Evolutionary conservation across 2,888 invertebrate species (phyloP), one percentile per base, ranked within the genome.

Genomic region (Schrankia costaestrigalis): DNA sequence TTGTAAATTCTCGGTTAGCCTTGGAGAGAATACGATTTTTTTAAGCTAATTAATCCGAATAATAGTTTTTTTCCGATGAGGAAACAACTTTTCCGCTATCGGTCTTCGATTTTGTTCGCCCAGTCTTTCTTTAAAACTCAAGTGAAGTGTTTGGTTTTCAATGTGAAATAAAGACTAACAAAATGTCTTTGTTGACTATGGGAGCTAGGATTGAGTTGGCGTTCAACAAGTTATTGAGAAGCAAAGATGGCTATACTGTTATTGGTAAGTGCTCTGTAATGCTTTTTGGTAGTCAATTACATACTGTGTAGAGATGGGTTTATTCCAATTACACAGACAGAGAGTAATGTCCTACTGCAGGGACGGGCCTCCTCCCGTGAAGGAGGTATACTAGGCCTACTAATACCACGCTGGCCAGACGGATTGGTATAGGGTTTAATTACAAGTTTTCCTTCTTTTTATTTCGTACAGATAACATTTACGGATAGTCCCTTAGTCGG

Each of bases 191-290:
- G 3, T 3, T 49, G 6, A 54, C 43, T 11, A 63, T 78, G 47
- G 66, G 64, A 12, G 48, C 63, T 0, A 53, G 30, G 0, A 40
- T 83, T 9, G 80, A 78, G 30, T 48, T 71, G 18, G 54, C 63
- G 1, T 35, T 83, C 3, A 71, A 72, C 18, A 80, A 75, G 40
- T 58, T 65, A 8, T 64, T 69, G 52, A 68, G 72, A 46, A 74
- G 64, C 41, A 56, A 75, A 55, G 62, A 78, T 13, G 85, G 85
- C 46, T 85, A 85, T 24, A 66, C 61, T 0, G 65, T 75, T 11
- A 57, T 85, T 35, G 84, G 85, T 85, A 71, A 66, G 47, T 15
- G 36, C 22, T 30, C 38, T 26, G 23, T 10, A n/a, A n/a, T n/a
- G n/a, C n/a, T n/a, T n/a, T n/a, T n/a, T n/a, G n/a, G n/a, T n/a